Conservation (phyloP, 1,140 invertebrate genomes). For the Rhyzopertha dominica region DNA sequence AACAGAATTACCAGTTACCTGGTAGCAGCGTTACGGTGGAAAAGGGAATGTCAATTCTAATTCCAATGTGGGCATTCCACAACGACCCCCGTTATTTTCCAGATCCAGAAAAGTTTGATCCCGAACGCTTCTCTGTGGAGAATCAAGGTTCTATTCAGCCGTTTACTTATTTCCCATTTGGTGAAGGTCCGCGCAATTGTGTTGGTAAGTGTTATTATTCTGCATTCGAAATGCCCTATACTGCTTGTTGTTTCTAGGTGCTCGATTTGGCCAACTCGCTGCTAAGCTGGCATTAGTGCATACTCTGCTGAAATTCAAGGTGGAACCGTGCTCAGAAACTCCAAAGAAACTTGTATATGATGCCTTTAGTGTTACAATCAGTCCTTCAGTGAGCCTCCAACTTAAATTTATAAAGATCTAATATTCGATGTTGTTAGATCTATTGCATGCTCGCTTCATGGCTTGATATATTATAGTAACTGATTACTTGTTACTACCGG, state of each 20-base stretch:
- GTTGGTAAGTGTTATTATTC: constrained; percentile 18
- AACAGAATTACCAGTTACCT: constrained; percentile 40
- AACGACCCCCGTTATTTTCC: constrained; percentile 53
- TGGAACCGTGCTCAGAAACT: too few species aligned
- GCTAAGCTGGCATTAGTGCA: too few species aligned
- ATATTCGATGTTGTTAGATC: too few species aligned
- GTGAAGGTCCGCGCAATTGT: constrained; percentile 38
- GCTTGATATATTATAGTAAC: too few species aligned
- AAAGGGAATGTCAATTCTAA: constrained; percentile 38
- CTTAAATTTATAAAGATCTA: too few species aligned
- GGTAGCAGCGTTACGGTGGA: constrained; percentile 35
- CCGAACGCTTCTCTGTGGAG: constrained; percentile 44
- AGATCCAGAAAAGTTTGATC: constrained; percentile 44
- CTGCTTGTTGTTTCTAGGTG: not conserved
- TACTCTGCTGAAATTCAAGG: too few species aligned
- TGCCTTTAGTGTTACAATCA: too few species aligned
- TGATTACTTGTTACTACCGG: too few species aligned
- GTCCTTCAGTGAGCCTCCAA: too few species aligned
- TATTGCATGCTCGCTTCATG: too few species aligned
- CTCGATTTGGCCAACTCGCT: too few species aligned
- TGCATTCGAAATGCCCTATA: not conserved
- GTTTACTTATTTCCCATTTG: constrained; percentile 12
- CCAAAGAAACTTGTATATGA: too few species aligned
- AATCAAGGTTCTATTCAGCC: not conserved
- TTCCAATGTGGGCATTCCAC: constrained; percentile 52